A percentile compares a stretch with the other conserved stretches of the same genome.
phyloP scores from a whole-genome alignment of 2,797 vertebrate species.

The Lithobates pipiens region DNA sequence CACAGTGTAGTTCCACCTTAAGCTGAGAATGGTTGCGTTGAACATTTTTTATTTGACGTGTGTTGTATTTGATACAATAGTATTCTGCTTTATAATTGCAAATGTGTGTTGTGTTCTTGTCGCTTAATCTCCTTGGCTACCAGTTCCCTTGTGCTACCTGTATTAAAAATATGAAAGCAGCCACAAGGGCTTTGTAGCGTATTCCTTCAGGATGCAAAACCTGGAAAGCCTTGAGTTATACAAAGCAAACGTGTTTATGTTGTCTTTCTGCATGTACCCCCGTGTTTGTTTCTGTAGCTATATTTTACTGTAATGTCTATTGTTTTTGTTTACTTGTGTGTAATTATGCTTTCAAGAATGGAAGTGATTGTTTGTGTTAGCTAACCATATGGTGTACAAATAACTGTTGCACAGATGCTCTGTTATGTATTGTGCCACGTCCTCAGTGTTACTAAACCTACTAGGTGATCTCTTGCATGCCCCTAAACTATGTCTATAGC shows the following conservation, averaged over 20 bases:
- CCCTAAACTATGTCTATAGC: too few species aligned
- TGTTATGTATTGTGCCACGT: not conserved
- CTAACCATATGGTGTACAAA: not conserved
- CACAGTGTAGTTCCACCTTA: too few species aligned
- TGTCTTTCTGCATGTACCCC: not conserved
- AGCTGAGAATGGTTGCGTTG: too few species aligned
- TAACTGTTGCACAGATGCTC: too few species aligned
- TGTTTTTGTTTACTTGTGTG: not conserved
- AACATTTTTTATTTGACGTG: too few species aligned
- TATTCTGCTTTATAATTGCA: too few species aligned
- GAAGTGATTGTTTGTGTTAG: not conserved
- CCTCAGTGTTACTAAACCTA: not conserved
- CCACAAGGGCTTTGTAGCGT: not conserved
- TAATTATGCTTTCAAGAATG: not conserved
- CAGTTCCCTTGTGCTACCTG: too few species aligned
- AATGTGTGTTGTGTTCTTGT: too few species aligned
- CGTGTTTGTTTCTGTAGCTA: not conserved
- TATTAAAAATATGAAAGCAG: too few species aligned
- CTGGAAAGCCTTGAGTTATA: not conserved
- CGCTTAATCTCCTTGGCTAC: too few species aligned
- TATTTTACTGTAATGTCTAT: not conserved
- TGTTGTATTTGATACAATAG: too few species aligned
- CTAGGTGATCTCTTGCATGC: too few species aligned
- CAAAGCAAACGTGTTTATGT: not conserved
- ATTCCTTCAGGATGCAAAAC: not conserved